Evolutionary conservation across 2,888 invertebrate genomes (phyloP).

Genomic region (Tenthredo mesomela): DNA sequence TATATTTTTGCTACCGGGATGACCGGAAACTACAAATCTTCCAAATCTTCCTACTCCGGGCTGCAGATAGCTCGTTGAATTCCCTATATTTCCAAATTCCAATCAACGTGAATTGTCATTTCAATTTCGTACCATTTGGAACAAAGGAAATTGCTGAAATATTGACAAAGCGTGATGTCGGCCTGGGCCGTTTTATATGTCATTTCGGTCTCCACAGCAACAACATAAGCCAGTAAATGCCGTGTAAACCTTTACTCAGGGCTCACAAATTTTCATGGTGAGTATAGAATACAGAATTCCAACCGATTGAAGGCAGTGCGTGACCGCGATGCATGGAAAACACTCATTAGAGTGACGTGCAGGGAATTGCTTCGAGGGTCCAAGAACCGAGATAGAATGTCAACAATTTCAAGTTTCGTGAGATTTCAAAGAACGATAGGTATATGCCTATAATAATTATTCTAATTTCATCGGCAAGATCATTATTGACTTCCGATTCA

Average conservation of each 20-base stretch:
- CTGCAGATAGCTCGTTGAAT: conserved; percentile 17
- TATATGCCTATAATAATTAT: not conserved
- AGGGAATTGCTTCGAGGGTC: not conserved
- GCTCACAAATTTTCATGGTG: not conserved
- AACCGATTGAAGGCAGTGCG: not conserved
- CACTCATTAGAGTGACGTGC: conserved; percentile 1
- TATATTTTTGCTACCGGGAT: not conserved
- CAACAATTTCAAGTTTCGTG: not conserved
- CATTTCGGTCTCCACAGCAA: not conserved
- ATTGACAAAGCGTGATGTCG: conserved; percentile 11
- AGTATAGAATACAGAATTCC: not conserved
- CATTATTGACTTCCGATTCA: not conserved
- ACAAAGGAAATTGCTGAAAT: conserved; percentile 37
- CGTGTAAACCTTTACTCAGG: not conserved
- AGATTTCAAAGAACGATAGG: not conserved
- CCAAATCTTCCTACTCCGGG: not conserved
- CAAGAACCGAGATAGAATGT: not conserved
- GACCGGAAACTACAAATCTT: not conserved
- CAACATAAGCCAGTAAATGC: not conserved
- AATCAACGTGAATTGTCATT: conserved; percentile 43
- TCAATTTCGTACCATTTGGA: conserved; percentile 42
- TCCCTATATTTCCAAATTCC: not conserved
- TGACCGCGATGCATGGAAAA: conserved; percentile 9
- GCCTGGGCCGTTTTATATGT: not conserved
- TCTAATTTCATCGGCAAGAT: not conserved